A percentile compares a stretch with the other conserved stretches of the same genome.
phyloP scores from a whole-genome alignment of 2,113 vertebrate species.

The Microtus montanus region DNA sequence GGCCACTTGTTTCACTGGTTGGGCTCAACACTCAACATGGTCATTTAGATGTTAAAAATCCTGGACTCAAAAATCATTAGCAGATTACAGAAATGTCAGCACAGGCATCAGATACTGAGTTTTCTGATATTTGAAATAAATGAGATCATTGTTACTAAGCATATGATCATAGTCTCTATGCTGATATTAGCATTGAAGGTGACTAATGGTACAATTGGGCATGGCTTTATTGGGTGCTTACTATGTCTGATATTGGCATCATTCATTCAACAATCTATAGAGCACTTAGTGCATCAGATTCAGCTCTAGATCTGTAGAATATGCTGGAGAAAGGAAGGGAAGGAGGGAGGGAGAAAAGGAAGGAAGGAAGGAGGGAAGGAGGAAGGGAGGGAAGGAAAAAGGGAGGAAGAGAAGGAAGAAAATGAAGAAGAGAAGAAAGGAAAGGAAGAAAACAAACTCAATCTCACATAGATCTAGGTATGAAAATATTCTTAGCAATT shows the following conservation, averaged over 20 bases:
- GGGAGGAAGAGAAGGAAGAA: too few species aligned
- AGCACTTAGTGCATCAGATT: background rate
- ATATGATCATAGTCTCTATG: background rate
- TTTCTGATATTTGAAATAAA: background rate
- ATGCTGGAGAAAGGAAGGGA: too few species aligned
- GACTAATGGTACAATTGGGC: background rate
- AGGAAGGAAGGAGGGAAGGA: too few species aligned
- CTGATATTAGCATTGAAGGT: background rate
- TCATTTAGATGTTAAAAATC: conserved; percentile 11
- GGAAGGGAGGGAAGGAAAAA: fast-evolving
- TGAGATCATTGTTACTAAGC: background rate
- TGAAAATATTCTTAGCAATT: background rate
- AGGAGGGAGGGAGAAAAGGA: too few species aligned
- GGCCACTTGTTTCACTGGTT: background rate
- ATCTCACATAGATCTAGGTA: background rate
- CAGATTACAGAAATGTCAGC: background rate
- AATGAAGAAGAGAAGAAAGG: too few species aligned
- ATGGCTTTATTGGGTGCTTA: background rate
- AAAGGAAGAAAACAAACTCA: background rate
- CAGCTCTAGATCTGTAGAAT: background rate
- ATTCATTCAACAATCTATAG: background rate
- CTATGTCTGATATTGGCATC: background rate
- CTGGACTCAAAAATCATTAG: background rate
- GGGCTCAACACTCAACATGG: background rate
- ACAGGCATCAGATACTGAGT: background rate